Percentiles rank a stretch among this genome's conserved stretches.
Conservation (phyloP, 2,113 vertebrate species). For the Falcunculus frontatus region DNA sequence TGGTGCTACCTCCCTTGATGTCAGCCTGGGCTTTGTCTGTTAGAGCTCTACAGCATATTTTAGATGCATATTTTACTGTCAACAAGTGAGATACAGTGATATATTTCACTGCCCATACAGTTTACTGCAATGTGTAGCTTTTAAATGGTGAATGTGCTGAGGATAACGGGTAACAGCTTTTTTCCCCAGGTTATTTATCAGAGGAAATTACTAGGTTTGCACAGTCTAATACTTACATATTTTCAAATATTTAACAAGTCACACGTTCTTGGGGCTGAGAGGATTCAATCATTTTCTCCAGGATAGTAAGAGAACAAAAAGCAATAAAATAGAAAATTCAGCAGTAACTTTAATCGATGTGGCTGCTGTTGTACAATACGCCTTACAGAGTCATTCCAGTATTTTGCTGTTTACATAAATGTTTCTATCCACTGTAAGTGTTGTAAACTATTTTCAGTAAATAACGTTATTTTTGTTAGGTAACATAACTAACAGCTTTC, state of each 20-base stretch:
- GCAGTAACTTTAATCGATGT: not conserved
- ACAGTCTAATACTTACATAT: not conserved
- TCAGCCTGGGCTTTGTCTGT: not conserved
- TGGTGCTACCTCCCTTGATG: not conserved
- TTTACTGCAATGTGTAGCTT: not conserved
- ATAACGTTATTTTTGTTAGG: not conserved
- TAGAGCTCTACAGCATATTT: not conserved
- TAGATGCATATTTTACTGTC: not conserved
- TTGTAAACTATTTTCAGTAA: not conserved
- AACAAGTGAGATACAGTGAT: not conserved
- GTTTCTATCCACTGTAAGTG: not conserved
- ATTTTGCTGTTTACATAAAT: slow-evolving; percentile 20
- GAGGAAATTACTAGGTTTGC: not conserved
- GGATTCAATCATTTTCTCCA: not conserved
- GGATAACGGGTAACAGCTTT: not conserved
- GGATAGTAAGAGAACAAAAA: not conserved
- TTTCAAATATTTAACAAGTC: not conserved
- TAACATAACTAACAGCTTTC: not conserved
- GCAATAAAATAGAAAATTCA: not conserved
- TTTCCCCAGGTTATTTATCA: not conserved
- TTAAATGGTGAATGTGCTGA: not conserved
- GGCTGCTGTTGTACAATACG: not conserved
- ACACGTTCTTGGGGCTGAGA: not conserved
- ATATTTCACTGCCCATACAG: not conserved
- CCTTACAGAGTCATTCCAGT: not conserved